A percentile compares a stretch with the other conserved stretches of the same genome.
phyloP scores from a whole-genome alignment of 1,140 invertebrate genomes.

The Carcinoscorpius rotundicauda region DNA sequence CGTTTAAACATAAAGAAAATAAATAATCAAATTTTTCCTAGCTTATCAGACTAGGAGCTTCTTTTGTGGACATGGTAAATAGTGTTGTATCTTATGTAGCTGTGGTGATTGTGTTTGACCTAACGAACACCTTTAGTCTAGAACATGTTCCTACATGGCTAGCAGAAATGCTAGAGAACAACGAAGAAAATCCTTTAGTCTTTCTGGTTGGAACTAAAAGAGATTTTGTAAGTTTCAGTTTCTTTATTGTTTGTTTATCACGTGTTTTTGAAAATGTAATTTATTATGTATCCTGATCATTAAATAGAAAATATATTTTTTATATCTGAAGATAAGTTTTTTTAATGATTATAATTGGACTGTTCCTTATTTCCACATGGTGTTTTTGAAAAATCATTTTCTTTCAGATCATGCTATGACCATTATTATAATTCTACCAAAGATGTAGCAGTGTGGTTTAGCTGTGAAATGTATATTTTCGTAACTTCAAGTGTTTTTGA shows the following conservation, averaged over 20 bases:
- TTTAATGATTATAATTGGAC: slow-evolving; percentile 14
- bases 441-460: too few relatives aligned
- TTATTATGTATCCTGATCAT: too few relatives aligned
- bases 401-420: slow-evolving; percentile 35
- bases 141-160: slow-evolving; percentile 56
- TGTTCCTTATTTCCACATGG: slow-evolving; percentile 9
- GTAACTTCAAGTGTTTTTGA: too few relatives aligned
- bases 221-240: slow-evolving; percentile 40
- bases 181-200: slow-evolving; percentile 42
- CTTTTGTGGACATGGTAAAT: too few relatives aligned
- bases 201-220: slow-evolving; percentile 70
- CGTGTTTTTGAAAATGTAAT: too few relatives aligned
- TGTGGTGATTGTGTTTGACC: slow-evolving; percentile 63
- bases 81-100: slow-evolving; percentile 39
- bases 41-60: too few relatives aligned
- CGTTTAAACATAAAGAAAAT: too few relatives aligned
- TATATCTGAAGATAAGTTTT: slow-evolving; percentile 26
- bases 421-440: too few relatives aligned
- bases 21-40: too few relatives aligned
- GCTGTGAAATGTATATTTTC: too few relatives aligned
- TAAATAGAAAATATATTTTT: too few relatives aligned
- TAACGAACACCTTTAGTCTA: slow-evolving; percentile 50
- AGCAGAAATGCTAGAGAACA: slow-evolving; percentile 45
- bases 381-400: slow-evolving; percentile 9
- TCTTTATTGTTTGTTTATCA: too few relatives aligned